Conservation (phyloP, 2,888 invertebrate species). For the Ashinkailepas kermadecensis region DNA sequence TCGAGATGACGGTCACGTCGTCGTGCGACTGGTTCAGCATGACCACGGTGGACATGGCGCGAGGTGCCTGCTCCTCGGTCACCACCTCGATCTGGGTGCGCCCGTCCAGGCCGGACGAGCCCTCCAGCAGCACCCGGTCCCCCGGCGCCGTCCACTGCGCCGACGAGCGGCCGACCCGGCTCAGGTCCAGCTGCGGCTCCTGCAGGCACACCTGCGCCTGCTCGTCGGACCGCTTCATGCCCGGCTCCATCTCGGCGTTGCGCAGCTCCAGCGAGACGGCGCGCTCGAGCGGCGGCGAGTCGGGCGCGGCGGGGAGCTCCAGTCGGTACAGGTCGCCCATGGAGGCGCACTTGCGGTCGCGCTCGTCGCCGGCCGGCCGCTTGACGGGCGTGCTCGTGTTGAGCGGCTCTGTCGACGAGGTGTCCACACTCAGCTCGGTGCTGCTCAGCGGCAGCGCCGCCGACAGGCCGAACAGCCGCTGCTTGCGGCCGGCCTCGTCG, state of each 20-base stretch:
- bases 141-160: background rate
- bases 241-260: slow-evolving; percentile 41
- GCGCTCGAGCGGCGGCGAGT: slow-evolving; percentile 49
- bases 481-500: background rate
- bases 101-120: background rate
- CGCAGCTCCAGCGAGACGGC: slow-evolving; percentile 73
- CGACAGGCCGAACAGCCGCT: background rate
- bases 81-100: slow-evolving; percentile 13
- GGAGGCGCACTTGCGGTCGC: slow-evolving; percentile 64
- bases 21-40: slow-evolving; percentile 1
- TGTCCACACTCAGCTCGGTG: background rate
- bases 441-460: background rate
- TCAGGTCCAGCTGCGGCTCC: slow-evolving; percentile 11
- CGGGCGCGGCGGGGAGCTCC: slow-evolving; percentile 39
- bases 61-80: background rate
- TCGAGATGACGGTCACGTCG: slow-evolving; percentile 4
- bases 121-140: background rate
- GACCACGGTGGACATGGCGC: background rate
- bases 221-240: background rate
- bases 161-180: background rate
- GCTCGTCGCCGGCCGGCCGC: slow-evolving; percentile 45
- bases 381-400: slow-evolving; percentile 14
- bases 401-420: slow-evolving; percentile 4
- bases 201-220: background rate
- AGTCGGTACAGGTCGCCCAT: slow-evolving; percentile 69